phyloP scores from a whole-genome alignment of 2,113 vertebrate genomes.

The Cairina moschata region DNA sequence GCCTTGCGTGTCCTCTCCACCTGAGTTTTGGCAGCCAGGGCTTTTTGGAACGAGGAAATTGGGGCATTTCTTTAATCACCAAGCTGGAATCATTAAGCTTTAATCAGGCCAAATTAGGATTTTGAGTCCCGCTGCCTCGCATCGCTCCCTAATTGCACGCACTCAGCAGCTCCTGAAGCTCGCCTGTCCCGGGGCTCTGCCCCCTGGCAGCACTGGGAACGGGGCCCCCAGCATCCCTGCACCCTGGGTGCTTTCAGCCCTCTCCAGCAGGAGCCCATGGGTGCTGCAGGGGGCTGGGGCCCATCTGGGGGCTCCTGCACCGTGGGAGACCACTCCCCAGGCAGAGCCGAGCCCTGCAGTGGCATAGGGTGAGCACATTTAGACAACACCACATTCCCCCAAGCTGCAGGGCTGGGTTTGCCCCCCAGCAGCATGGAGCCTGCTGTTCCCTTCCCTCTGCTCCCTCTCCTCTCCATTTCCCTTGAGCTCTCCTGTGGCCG shows the following conservation, averaged over 20 bases:
- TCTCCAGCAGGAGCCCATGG: no score
- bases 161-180: not conserved
- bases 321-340: no score
- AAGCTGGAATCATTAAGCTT: constrained; percentile 22
- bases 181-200: not conserved
- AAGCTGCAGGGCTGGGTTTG: not conserved
- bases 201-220: rapidly evolving
- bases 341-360: no score
- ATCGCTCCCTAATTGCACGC: not conserved
- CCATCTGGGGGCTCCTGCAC: no score
- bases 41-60: not conserved
- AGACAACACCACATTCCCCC: no score
- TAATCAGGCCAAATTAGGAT: constrained; percentile 24
- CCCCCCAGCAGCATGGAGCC: not conserved
- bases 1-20: not conserved
- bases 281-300: no score
- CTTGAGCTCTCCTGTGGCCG: not conserved
- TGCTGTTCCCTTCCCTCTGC: not conserved
- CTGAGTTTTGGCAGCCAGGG: not conserved
- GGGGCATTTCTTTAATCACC: not conserved
- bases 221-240: rapidly evolving
- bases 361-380: no score
- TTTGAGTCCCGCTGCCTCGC: not conserved
- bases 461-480: not conserved
- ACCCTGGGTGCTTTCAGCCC: not conserved